Evolutionary conservation across 2,113 vertebrate genomes (phyloP).

Genomic region (Paedocypris sp.): DNA sequence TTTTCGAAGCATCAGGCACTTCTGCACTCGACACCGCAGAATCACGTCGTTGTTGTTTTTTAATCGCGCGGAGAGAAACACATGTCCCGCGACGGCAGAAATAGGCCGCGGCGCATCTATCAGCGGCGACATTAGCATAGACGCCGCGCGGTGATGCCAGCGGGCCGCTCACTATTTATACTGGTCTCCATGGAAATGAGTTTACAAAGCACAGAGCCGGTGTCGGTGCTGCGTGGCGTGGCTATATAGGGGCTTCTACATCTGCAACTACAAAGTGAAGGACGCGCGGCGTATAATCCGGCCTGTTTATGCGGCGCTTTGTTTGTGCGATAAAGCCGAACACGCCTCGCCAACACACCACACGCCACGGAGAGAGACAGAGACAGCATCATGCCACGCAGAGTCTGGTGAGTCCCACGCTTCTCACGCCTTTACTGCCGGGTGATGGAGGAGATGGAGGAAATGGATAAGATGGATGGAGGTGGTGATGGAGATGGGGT

Average conservation of each 20-base stretch:
- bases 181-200: constrained; percentile 19
- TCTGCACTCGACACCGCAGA: too few relatives aligned
- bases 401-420: constrained; percentile 39
- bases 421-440: not conserved
- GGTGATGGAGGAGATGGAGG: too few relatives aligned
- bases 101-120: not conserved
- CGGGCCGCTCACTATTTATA: constrained; percentile 11
- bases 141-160: not conserved
- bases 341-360: too few relatives aligned
- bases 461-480: too few relatives aligned
- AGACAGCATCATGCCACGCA: constrained; percentile 35
- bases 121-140: constrained; percentile 7
- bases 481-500: too few relatives aligned
- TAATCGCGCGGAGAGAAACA: too few relatives aligned
- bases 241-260: constrained; percentile 11
- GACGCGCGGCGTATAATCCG: constrained; percentile 35
- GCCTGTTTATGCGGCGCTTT: constrained; percentile 31
- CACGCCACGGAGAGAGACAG: not conserved
- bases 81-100: not conserved
- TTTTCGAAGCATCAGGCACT: too few relatives aligned
- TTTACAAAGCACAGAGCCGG: constrained; percentile 15
- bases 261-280: constrained; percentile 39
- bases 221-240: constrained; percentile 5
- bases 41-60: too few relatives aligned
- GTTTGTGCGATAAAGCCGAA: constrained; percentile 31